Evolutionary conservation across 2,113 vertebrate species (phyloP).

Genomic region (Myocastor coypus): DNA sequence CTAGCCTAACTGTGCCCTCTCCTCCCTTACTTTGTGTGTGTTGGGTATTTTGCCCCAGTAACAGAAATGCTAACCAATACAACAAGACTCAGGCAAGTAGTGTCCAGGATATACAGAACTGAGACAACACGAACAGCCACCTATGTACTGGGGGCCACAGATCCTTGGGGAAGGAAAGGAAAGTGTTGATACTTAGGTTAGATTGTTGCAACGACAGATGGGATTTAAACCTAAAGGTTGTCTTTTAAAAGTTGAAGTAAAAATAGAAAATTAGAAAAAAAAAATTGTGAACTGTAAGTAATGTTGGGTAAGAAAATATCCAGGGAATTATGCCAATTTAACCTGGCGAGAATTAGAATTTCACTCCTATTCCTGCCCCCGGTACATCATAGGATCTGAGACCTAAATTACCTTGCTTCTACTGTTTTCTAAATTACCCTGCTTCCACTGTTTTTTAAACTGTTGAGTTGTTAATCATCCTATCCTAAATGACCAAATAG

Average conservation of each 20-base stretch:
- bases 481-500: background rate
- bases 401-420: background rate
- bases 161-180: background rate
- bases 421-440: background rate
- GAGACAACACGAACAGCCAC: background rate
- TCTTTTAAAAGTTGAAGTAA: constrained; percentile 27
- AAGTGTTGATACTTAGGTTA: background rate
- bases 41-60: background rate
- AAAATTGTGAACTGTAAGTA: background rate
- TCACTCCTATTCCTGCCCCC: background rate
- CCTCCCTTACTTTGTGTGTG: background rate
- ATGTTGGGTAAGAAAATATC: background rate
- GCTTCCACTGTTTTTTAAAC: background rate
- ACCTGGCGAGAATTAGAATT: background rate
- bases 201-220: background rate
- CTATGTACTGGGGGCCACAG: too few species aligned
- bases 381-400: background rate
- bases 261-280: background rate
- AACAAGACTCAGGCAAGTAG: background rate
- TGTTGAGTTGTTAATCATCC: background rate
- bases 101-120: background rate
- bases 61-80: background rate
- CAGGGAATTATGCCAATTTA: background rate
- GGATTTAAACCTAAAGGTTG: background rate
- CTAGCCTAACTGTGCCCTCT: too few species aligned